A percentile compares a stretch with the other conserved stretches of the same genome.
Evolutionary conservation across 2,797 vertebrate genomes (phyloP).

Genomic region (Lacerta agilis): DNA sequence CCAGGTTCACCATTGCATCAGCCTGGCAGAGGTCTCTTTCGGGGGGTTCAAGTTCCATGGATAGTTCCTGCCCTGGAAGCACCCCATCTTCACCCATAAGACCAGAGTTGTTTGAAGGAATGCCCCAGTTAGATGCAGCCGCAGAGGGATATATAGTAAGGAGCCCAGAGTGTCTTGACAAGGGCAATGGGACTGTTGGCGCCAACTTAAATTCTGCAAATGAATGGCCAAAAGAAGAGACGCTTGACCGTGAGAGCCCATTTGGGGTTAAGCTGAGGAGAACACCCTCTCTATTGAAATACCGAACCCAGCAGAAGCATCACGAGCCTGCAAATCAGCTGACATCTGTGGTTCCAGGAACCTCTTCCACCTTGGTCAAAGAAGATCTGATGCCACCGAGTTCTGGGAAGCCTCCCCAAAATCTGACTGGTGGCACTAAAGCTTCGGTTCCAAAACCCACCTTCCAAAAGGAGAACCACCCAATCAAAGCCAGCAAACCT

Average conservation of each 20-base stretch:
- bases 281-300: constrained; percentile 79
- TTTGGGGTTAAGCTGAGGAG: constrained; percentile 89
- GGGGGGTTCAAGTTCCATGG: constrained; percentile 61
- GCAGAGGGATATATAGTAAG: constrained; percentile 9
- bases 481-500: constrained; percentile 39
- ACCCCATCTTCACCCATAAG: constrained; percentile 53
- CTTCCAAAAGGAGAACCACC: constrained; percentile 68
- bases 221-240: constrained; percentile 41
- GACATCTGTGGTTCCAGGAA: not conserved
- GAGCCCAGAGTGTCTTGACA: constrained; percentile 51
- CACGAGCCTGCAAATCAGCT: constrained; percentile 40
- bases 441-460: constrained; percentile 72
- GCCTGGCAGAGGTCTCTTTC: constrained; percentile 82
- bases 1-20: constrained; percentile 78
- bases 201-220: not conserved
- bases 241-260: constrained; percentile 73
- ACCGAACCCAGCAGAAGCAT: constrained; percentile 74
- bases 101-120: constrained; percentile 65
- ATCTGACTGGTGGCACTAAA: constrained; percentile 51
- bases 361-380: constrained; percentile 10
- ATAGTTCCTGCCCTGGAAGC: constrained; percentile 62
- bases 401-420: constrained; percentile 31
- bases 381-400: constrained; percentile 37
- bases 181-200: constrained; percentile 41
- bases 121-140: constrained; percentile 41